Conservation (phyloP, 2,888 invertebrate species). For the Salticus scenicus region DNA sequence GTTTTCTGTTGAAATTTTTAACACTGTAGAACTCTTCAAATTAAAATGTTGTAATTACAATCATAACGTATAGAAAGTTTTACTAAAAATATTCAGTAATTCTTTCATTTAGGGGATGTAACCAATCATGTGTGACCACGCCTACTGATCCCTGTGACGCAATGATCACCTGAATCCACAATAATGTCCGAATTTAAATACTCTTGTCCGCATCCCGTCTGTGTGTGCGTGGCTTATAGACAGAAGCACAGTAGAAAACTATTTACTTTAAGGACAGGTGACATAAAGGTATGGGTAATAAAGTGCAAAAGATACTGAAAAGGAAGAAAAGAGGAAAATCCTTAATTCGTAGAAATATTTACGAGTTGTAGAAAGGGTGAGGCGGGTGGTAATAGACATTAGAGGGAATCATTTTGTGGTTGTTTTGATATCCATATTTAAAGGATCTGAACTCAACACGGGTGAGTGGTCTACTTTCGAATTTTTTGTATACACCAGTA, state of each 20-base stretch:
- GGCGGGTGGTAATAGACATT: too few relatives aligned
- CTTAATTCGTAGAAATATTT: background rate
- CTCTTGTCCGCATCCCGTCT: background rate
- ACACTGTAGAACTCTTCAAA: too few relatives aligned
- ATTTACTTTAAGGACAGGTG: background rate
- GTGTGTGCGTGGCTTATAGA: background rate
- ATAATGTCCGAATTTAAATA: slow-evolving; percentile 4
- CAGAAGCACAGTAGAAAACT: background rate
- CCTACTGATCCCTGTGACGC: background rate
- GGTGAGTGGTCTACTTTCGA: background rate
- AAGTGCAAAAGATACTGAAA: background rate
- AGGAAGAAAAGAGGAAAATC: background rate
- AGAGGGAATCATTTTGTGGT: too few relatives aligned
- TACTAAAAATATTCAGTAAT: background rate
- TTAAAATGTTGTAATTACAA: too few relatives aligned
- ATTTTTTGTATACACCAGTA: too few relatives aligned
- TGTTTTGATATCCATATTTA: background rate
- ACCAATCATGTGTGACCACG: background rate
- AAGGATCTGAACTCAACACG: background rate
- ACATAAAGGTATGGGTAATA: slow-evolving; percentile 1
- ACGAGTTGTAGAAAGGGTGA: background rate
- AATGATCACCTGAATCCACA: slow-evolving; percentile 4
- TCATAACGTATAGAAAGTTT: too few relatives aligned
- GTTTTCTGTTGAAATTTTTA: too few relatives aligned
- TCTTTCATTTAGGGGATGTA: background rate